Evolutionary conservation across 2,113 vertebrate species (phyloP), one percentile per base, ranked within the genome.

Genomic region (Cygnus buccinator): DNA sequence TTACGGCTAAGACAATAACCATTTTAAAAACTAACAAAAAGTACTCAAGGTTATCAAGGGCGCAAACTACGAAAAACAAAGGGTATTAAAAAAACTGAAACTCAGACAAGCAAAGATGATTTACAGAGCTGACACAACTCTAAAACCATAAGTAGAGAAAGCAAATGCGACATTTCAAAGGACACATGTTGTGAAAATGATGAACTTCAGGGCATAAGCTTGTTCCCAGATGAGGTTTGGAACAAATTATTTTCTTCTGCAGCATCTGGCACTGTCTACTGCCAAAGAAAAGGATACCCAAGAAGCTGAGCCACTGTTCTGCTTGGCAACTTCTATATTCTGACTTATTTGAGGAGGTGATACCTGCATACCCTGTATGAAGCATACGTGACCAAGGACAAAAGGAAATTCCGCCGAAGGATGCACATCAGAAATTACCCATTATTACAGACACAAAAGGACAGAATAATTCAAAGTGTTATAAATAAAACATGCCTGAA

Each of bases 181-280:
- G 82, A 78, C 26, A 54, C 13, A 5, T 33, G 35, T 65, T 93
- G 78, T 83, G 84, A 91, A 94, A 95, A 74, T 4, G 0, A 80
- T 55, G 57, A 92, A 93, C 79, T 71, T 85, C 37, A 46, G 93
- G 92, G 55, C 92, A 86, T 46, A 50, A 73, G 46, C 44, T 80
- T 73, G 61, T 43, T 95, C 78, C 82, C 92, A 90, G 59, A 74
- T 84, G 79, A 90, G 16, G 63, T 80, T 70, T 90, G 63, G 35
- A 94, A 88, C 63, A 77, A 90, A 74, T 90, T 79, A 39, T 91
- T 87, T 93, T 93, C 87, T 94, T 59, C 23, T 70, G 62, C 67
- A 87, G 44, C 37, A 62, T 82, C 75, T 93, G 74, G 41, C 74
- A 76, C 5, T 5, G 35, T 57, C 74, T 72, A 28, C 31, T 68